phyloP scores from a whole-genome alignment of 2,888 invertebrate species.

The Chelonus formosanus region DNA sequence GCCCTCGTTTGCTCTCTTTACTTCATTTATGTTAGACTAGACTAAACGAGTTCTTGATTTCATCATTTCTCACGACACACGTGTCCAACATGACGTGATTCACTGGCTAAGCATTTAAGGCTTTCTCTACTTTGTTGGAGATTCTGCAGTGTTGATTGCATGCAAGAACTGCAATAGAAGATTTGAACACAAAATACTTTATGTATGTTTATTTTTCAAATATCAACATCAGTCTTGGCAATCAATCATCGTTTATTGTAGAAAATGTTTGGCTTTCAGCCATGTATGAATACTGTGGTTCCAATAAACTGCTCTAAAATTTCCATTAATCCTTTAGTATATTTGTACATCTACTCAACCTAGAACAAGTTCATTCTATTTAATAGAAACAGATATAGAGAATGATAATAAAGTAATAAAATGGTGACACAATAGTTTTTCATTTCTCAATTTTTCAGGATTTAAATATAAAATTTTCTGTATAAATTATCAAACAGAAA shows the following conservation, averaged over 20 bases:
- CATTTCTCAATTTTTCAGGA: not conserved
- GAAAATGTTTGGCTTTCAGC: too few relatives aligned
- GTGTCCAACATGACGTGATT: constrained; percentile 23
- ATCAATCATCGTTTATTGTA: too few relatives aligned
- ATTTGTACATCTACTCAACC: too few relatives aligned
- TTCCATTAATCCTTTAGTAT: too few relatives aligned
- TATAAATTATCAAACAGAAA: not conserved
- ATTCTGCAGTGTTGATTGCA: not conserved
- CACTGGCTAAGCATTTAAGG: constrained; percentile 25
- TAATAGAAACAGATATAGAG: too few relatives aligned
- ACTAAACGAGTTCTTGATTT: constrained; percentile 26
- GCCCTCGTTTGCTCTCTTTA: constrained; percentile 12
- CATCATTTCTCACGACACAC: constrained; percentile 23
- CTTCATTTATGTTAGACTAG: constrained; percentile 7
- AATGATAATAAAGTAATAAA: too few relatives aligned
- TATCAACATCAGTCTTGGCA: not conserved
- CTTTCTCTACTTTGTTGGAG: constrained; percentile 6
- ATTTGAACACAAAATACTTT: not conserved
- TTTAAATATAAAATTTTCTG: too few relatives aligned
- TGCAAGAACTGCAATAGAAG: too few relatives aligned
- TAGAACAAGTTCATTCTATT: too few relatives aligned
- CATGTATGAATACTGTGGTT: not conserved
- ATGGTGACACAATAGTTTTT: too few relatives aligned
- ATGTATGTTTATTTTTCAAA: not conserved
- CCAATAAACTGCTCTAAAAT: not conserved